Base-by-base conservation (phyloP, 2,888 invertebrate species). In the Rhodophaea formosa region DNA sequence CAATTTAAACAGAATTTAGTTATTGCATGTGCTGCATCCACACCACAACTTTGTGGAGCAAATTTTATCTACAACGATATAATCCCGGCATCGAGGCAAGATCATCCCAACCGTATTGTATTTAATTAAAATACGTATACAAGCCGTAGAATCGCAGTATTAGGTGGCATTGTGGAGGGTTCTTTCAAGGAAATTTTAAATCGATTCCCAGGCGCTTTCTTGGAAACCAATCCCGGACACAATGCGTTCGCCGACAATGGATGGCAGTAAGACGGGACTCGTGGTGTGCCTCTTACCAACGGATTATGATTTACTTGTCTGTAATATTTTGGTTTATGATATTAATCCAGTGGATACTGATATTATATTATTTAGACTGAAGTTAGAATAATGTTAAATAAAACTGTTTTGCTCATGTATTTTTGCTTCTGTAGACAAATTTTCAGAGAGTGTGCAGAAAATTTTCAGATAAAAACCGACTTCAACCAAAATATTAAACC, bases 181-280 rank as follows among this genome's bases (percentile, higher is more conserved):
- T 83, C 83, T 82, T 87, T 83, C 79, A 80, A 79, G 81, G 79
- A 80, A 79, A 82, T 88, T 88, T 88, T 83, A 89, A 90, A 90
- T 90, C 89, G 85, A 88, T 88, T 88, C 85, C 80, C 75, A 65
- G 67, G 78, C 78, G 83, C 84, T 86, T 84, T 84, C 86, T 80
- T 78, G 78, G 82, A 84, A 89, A 86, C 84, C 87, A 88, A 88
- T 88, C 88, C 87, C 82, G 71, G 70, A 70, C 82, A 89, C 91
- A 90, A 90, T 90, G 80, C 81, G 79, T 74, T 62, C 72, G 75
- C 71, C 71, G 75, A 89, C 88, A 89, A 90, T 89, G 67, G 73
- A 74, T 77, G 79, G 80, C 82, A 82, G 84, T 82, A 85, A 80
- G 86, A 80, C 79, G 82, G 69, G 80, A 81, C 80, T 81, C 83